Conservation (phyloP, 2,113 vertebrate species). For the Lepus timidus region DNA sequence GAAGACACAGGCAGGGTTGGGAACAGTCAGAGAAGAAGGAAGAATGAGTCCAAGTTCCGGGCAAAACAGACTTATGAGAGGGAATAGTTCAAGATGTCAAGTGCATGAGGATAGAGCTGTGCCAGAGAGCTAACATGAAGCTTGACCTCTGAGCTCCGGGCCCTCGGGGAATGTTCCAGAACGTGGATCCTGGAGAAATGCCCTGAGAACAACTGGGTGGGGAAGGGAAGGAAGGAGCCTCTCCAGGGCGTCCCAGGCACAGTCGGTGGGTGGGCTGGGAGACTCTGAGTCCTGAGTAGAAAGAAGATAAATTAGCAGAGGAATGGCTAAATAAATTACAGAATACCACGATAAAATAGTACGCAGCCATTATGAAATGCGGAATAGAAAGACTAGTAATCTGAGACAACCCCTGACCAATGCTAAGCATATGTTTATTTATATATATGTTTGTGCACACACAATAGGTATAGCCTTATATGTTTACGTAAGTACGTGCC, state of each 20-base stretch:
- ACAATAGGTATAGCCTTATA: not conserved
- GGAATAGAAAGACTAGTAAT: slow-evolving; percentile 54
- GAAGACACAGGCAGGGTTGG: not conserved
- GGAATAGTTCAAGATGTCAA: slow-evolving; percentile 63
- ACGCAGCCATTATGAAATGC: slow-evolving; percentile 32
- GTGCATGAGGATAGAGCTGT: slow-evolving; percentile 47
- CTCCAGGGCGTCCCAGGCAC: not conserved
- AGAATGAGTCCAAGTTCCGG: slow-evolving; percentile 57
- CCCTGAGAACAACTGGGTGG: slow-evolving; percentile 38
- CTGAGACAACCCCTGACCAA: not conserved
- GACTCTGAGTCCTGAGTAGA: slow-evolving; percentile 17
- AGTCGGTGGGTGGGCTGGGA: slow-evolving; percentile 41
- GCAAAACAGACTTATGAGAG: slow-evolving; percentile 44
- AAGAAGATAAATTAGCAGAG: slow-evolving; percentile 45
- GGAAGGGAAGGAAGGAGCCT: slow-evolving; percentile 12
- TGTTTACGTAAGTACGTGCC: not conserved
- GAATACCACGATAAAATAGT: slow-evolving; percentile 23
- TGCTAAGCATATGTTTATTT: not conserved
- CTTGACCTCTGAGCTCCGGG: slow-evolving; percentile 56
- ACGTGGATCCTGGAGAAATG: slow-evolving; percentile 60
- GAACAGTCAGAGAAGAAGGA: slow-evolving; percentile 24
- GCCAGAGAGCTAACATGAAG: slow-evolving; percentile 60
- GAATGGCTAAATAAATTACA: slow-evolving; percentile 37
- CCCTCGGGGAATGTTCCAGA: slow-evolving; percentile 68
- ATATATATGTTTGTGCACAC: not conserved